Evolutionary conservation across 2,888 invertebrate species (phyloP).

Genomic region (Sminthurinus aureus): DNA sequence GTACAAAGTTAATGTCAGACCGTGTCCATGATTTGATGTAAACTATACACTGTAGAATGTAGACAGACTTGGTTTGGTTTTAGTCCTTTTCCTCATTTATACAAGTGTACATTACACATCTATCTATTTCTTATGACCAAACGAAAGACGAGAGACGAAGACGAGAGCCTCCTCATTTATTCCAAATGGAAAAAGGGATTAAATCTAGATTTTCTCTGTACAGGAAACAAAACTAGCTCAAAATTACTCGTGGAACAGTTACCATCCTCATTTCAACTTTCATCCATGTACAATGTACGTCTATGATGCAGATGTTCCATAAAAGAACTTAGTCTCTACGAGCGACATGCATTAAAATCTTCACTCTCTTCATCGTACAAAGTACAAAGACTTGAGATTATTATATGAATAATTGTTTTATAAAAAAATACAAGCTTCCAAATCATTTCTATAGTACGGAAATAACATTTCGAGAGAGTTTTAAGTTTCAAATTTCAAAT

Average conservation of each 20-base stretch:
- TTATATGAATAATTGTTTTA: no score
- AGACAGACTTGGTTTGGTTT: background rate
- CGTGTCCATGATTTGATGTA: background rate
- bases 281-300: slow-evolving; percentile 51
- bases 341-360: no score
- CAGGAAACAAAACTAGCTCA: slow-evolving; percentile 21
- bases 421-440: background rate
- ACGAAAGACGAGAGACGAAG: slow-evolving; percentile 7
- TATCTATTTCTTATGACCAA: slow-evolving; percentile 23
- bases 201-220: slow-evolving; percentile 54
- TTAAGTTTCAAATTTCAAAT: background rate
- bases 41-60: background rate
- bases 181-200: slow-evolving; percentile 56
- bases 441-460: background rate
- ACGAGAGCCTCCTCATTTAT: slow-evolving; percentile 48
- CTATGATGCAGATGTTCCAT: slow-evolving; percentile 19
- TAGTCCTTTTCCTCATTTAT: background rate
- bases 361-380: no score
- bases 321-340: no score
- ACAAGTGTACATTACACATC: background rate
- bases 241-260: slow-evolving; percentile 47
- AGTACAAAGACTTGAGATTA: no score
- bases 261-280: slow-evolving; percentile 28
- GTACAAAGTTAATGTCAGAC: background rate
- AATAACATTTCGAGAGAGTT: no score